Conservation (phyloP, 2,113 vertebrate species). For the Arizona elegans region DNA sequence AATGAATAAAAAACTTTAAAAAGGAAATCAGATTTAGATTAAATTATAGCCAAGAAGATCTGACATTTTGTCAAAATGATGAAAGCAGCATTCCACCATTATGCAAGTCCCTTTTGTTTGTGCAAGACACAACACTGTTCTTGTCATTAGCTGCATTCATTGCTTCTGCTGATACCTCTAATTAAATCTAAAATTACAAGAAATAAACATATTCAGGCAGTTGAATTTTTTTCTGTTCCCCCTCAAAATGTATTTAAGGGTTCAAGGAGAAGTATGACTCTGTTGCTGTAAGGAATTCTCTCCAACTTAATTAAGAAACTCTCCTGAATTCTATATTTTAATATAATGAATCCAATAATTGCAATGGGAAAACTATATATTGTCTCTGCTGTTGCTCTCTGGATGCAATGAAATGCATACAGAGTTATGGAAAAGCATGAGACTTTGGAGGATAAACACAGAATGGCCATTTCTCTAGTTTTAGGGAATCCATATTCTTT, state of each 20-base stretch:
- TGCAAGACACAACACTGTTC: background rate
- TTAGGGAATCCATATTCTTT: background rate
- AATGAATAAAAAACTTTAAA: background rate
- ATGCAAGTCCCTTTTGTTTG: background rate
- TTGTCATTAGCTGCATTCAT: background rate
- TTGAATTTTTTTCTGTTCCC: background rate
- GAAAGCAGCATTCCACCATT: background rate
- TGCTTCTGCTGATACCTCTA: background rate
- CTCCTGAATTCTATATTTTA: background rate
- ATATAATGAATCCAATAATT: background rate
- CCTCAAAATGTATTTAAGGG: background rate
- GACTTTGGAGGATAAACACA: background rate
- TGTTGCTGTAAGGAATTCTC: background rate
- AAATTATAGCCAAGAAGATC: background rate
- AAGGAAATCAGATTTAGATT: background rate
- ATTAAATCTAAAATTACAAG: background rate
- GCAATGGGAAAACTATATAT: background rate
- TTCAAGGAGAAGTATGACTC: background rate
- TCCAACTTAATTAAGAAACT: background rate
- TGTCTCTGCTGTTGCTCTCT: background rate
- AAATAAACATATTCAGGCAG: background rate
- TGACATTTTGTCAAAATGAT: background rate
- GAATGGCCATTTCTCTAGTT: background rate
- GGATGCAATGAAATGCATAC: background rate
- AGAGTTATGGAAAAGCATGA: background rate